A percentile compares a stretch with the other conserved stretches of the same genome.
These are phyloP conservation scores for Oopsacas minuta DNA, from an alignment of 37 sponge, comb jelly and placozoan genomes.

Conservation along the genomic window DNA sequence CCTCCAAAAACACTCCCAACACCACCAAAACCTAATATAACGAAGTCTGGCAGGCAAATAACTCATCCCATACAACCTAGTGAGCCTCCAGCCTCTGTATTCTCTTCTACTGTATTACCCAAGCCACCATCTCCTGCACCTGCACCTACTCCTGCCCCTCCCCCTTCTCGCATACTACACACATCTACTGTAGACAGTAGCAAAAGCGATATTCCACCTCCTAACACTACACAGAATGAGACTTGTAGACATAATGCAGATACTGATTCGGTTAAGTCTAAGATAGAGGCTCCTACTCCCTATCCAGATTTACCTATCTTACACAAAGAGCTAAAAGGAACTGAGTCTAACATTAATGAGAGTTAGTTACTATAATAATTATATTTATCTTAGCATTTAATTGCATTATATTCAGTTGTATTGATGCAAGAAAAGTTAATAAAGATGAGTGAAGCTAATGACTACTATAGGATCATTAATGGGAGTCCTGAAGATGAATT, in stretches of 20 bases:
- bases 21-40: neutral
- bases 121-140: neutral
- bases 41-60: neutral
- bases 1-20: neutral
- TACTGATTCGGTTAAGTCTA: neutral
- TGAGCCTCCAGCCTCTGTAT: neutral
- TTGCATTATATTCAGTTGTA: neutral
- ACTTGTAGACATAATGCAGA: neutral
- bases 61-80: no score
- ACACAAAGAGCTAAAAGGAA: neutral
- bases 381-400: neutral
- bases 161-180: no score
- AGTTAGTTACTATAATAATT: neutral
- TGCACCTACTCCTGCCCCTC: neutral
- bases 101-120: neutral
- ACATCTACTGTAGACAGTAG: neutral
- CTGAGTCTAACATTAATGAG: neutral
- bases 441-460: conserved; percentile 30
- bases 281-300: conserved; percentile 6
- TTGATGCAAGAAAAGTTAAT: neutral
- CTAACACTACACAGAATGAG: no score
- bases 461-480: conserved; percentile 65
- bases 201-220: no score
- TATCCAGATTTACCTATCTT: neutral
- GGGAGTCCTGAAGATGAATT: conserved; percentile 26